Percentiles rank a stretch among this genome's conserved stretches.
Conservation (phyloP, 2,888 invertebrate genomes). For the Carpatolechia fugitivella region DNA sequence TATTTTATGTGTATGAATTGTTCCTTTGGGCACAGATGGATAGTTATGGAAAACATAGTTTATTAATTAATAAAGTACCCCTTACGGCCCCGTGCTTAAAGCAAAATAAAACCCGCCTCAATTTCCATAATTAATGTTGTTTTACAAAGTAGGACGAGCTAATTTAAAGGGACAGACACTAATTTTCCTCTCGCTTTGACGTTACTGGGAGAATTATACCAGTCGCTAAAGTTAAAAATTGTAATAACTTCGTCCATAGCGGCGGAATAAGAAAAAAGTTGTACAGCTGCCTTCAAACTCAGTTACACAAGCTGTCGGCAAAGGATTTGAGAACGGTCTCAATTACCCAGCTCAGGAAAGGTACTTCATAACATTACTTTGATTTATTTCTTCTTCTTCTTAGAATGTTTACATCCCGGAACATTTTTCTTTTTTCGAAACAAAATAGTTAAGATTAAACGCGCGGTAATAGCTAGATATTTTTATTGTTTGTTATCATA, state of each 20-base stretch:
- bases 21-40: too few species aligned
- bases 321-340: constrained; percentile 59
- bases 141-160: constrained; percentile 28
- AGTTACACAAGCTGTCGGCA: constrained; percentile 54
- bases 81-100: background rate
- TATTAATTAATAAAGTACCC: too few species aligned
- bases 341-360: constrained; percentile 53
- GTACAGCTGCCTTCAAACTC: constrained; percentile 55
- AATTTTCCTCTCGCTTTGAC: constrained; percentile 33
- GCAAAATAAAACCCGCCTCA: constrained; percentile 20
- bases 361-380: constrained; percentile 37
- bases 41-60: too few species aligned
- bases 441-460: too few species aligned
- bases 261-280: constrained; percentile 43
- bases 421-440: background rate
- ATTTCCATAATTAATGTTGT: constrained; percentile 25
- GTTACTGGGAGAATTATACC: constrained; percentile 32
- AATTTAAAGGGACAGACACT: constrained; percentile 30
- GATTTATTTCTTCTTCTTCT: background rate
- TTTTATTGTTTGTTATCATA: too few species aligned
- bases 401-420: background rate
- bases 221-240: constrained; percentile 42
- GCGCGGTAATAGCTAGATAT: too few species aligned
- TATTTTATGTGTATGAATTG: too few species aligned
- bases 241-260: background rate